Percentiles rank a stretch among this genome's conserved stretches.
phyloP scores from a whole-genome alignment of 1,140 invertebrate genomes.

The Euura saliciscinereae region DNA sequence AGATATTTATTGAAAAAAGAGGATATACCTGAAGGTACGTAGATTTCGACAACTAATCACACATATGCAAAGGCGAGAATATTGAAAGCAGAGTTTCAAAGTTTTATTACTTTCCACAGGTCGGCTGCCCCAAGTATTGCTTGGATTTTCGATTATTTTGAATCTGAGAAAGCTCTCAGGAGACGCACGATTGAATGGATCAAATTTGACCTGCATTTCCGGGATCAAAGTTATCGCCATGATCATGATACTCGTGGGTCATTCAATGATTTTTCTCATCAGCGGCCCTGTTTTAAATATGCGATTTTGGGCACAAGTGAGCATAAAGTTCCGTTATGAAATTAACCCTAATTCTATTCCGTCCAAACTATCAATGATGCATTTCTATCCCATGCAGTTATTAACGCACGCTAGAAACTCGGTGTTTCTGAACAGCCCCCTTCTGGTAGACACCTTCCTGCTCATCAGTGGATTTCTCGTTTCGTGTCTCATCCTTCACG shows the following conservation, averaged over 20 bases:
- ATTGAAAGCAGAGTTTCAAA: background rate
- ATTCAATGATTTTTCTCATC: slow-evolving; percentile 68
- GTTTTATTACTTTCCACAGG: background rate
- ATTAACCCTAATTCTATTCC: background rate
- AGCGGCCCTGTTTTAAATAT: slow-evolving; percentile 69
- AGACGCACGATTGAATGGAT: slow-evolving; percentile 56
- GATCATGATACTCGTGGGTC: slow-evolving; percentile 68
- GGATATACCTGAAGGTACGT: slow-evolving; percentile 28
- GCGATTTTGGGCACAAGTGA: slow-evolving; percentile 66
- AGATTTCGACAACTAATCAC: background rate
- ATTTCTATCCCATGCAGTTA: slow-evolving; percentile 36
- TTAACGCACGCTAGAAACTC: slow-evolving; percentile 48
- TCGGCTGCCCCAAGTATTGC: slow-evolving; percentile 54
- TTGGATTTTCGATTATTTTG: slow-evolving; percentile 66
- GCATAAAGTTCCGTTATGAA: slow-evolving; percentile 22
- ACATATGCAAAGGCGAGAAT: background rate
- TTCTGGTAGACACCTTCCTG: slow-evolving; percentile 74
- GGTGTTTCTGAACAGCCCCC: slow-evolving; percentile 67
- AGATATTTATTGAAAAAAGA: slow-evolving; percentile 32
- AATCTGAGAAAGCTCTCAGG: slow-evolving; percentile 63
- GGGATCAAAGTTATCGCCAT: slow-evolving; percentile 71
- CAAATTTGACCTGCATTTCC: slow-evolving; percentile 68
- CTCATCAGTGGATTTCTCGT: slow-evolving; percentile 73
- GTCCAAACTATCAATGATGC: background rate
- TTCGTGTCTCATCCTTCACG: slow-evolving; percentile 67